phyloP scores from a whole-genome alignment of 2,113 vertebrate genomes.

The Ginglymostoma cirratum region DNA sequence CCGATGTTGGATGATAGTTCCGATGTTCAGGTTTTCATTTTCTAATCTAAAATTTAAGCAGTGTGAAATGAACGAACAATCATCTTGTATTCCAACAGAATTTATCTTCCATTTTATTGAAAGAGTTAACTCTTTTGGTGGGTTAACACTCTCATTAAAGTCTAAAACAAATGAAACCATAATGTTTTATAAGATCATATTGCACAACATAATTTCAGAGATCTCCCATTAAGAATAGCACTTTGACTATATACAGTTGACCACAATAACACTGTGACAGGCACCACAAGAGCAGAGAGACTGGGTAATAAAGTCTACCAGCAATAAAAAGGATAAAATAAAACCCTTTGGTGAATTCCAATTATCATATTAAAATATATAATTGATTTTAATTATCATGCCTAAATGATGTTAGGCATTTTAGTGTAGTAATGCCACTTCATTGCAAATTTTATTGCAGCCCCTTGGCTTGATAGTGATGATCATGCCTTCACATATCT shows the following conservation, averaged over 20 bases:
- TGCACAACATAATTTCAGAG: neutral
- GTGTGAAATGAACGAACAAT: neutral
- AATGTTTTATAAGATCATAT: neutral
- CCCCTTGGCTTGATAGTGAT: neutral
- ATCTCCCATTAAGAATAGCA: neutral
- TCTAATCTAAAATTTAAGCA: neutral
- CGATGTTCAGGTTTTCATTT: neutral
- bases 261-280: neutral
- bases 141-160: neutral
- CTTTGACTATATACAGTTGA: neutral
- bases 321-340: conserved; percentile 23
- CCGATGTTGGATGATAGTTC: no score
- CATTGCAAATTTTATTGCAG: neutral
- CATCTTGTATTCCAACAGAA: neutral
- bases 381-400: conserved; percentile 25
- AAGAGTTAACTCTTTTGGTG: neutral
- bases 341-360: neutral
- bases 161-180: neutral
- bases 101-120: neutral
- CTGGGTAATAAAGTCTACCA: neutral
- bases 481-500: neutral
- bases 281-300: neutral
- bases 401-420: neutral
- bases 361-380: conserved; percentile 3
- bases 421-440: neutral